These are phyloP conservation scores for Varanus salvator DNA, from an alignment of 2,113 vertebrate species.

Conservation along the genomic window DNA sequence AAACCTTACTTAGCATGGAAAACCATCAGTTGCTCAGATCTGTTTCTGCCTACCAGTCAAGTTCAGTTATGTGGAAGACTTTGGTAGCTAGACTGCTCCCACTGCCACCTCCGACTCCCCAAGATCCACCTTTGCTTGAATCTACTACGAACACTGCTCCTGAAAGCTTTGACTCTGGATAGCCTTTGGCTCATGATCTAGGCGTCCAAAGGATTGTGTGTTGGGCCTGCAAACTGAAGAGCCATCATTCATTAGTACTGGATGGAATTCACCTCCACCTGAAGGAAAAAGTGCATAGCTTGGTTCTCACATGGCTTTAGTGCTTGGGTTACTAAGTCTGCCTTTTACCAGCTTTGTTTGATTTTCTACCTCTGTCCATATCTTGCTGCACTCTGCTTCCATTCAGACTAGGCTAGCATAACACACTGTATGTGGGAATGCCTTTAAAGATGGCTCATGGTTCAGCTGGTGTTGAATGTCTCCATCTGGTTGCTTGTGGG, in stretches of 20 bases:
- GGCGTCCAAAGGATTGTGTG: not conserved
- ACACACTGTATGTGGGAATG: too few relatives aligned
- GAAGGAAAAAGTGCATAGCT: not conserved
- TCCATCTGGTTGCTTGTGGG: too few relatives aligned
- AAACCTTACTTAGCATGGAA: not conserved
- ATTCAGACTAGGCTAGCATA: too few relatives aligned
- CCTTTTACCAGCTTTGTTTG: not conserved
- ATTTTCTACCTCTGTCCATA: not conserved
- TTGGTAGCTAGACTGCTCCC: not conserved
- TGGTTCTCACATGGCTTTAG: not conserved
- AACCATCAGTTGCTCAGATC: not conserved
- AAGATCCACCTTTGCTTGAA: not conserved
- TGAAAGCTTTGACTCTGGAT: not conserved
- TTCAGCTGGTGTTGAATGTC: too few relatives aligned
- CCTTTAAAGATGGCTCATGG: too few relatives aligned
- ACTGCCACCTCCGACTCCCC: not conserved
- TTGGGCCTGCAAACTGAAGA: not conserved
- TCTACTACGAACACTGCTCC: not conserved
- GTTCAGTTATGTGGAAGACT: not conserved
- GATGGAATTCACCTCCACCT: not conserved
- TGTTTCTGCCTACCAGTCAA: not conserved
- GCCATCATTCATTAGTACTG: not conserved
- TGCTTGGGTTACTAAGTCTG: not conserved
- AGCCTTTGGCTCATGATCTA: not conserved
- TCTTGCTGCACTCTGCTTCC: not conserved